Conservation (phyloP, 2,888 invertebrate species). For the Ormia ochracea region DNA sequence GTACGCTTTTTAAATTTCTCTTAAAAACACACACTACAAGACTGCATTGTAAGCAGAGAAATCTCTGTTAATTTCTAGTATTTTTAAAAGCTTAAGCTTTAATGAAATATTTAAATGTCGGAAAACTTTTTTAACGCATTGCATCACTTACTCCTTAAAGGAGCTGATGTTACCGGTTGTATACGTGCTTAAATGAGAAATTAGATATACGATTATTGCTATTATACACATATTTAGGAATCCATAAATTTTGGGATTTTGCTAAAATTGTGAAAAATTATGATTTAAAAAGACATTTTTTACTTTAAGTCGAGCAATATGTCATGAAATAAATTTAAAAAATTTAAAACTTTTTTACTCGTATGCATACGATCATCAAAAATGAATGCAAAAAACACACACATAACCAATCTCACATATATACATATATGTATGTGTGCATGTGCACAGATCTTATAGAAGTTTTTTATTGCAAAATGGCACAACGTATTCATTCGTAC, state of each 20-base stretch:
- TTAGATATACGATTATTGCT: neutral
- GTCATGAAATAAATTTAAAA: constrained; percentile 10
- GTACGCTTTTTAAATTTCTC: too few relatives aligned
- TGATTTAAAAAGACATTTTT: neutral
- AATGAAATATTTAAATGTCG: too few relatives aligned
- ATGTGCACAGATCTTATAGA: neutral
- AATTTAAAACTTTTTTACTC: neutral
- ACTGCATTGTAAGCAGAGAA: too few relatives aligned
- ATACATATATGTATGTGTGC: too few relatives aligned
- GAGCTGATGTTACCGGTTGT: neutral
- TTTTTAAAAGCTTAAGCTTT: too few relatives aligned
- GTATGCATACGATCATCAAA: constrained; percentile 14
- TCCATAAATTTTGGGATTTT: neutral
- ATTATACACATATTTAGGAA: neutral
- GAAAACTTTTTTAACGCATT: neutral
- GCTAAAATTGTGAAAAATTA: neutral
- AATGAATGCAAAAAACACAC: neutral
- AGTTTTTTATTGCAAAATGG: neutral
- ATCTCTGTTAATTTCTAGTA: too few relatives aligned
- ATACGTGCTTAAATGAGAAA: neutral
- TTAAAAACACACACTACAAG: too few relatives aligned
- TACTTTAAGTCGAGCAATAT: neutral
- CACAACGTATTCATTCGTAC: neutral
- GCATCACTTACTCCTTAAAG: neutral
- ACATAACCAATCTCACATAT: too few relatives aligned